phyloP scores from a whole-genome alignment of 2,888 invertebrate species.

The Sarcophaga subvicina region DNA sequence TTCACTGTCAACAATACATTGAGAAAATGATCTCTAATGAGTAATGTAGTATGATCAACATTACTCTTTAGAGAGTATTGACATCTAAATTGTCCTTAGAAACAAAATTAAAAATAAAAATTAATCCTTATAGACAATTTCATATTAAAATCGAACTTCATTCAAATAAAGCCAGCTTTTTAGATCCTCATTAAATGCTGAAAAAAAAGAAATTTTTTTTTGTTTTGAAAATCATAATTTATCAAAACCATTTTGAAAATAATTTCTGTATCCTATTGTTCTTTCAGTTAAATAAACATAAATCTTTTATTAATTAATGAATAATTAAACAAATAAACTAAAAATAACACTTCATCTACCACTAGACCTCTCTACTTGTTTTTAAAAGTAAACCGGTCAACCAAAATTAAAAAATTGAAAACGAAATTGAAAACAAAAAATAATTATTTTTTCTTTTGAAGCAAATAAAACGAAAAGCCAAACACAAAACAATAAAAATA shows the following conservation, averaged over 20 bases:
- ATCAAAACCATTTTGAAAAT: background rate
- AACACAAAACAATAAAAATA: conserved; percentile 7
- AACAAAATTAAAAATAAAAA: too few relatives aligned
- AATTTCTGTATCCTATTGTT: background rate
- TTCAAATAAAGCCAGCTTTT: too few relatives aligned
- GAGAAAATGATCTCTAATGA: too few relatives aligned
- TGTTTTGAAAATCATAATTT: too few relatives aligned
- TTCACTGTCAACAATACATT: too few relatives aligned
- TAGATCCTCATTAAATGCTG: too few relatives aligned
- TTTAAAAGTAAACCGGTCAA: conserved; percentile 37
- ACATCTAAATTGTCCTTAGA: too few relatives aligned
- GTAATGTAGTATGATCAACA: too few relatives aligned
- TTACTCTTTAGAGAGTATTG: too few relatives aligned
- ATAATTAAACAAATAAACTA: conserved; percentile 17
- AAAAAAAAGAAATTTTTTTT: too few relatives aligned
- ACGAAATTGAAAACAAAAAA: conserved; percentile 1
- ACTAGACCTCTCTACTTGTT: background rate
- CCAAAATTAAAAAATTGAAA: background rate
- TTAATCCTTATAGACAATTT: too few relatives aligned
- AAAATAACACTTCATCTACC: conserved; percentile 22
- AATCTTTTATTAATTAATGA: conserved; percentile 15
- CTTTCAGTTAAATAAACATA: conserved; percentile 8
- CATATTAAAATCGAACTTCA: too few relatives aligned
- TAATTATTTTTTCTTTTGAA: conserved; percentile 17
- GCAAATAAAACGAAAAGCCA: conserved; percentile 20